A percentile compares a stretch with the other conserved stretches of the same genome.
Evolutionary conservation across 2,888 invertebrate genomes (phyloP).

Genomic region (Maniola hyperantus): DNA sequence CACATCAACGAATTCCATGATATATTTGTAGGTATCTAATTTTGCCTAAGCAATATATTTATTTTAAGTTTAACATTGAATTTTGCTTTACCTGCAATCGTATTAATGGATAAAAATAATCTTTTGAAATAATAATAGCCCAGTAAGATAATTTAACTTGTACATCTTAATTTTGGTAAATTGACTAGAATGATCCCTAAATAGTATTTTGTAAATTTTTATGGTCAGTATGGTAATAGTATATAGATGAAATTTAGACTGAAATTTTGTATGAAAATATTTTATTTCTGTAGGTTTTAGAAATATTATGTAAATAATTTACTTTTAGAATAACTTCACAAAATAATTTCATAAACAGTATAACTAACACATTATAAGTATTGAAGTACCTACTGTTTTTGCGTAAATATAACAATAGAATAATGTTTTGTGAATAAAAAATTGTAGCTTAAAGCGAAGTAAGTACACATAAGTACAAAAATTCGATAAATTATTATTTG

Average conservation of each 20-base stretch:
- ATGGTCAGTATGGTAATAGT: slow-evolving; percentile 3
- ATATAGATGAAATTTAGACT: neutral
- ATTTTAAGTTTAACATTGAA: neutral
- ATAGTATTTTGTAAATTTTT: slow-evolving; percentile 21
- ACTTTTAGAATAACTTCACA: slow-evolving; percentile 23
- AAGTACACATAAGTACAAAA: slow-evolving; percentile 24
- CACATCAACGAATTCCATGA: slow-evolving; percentile 20
- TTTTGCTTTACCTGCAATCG: neutral
- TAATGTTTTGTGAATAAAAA: slow-evolving; percentile 21
- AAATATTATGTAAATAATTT: slow-evolving; percentile 28
- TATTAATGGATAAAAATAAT: neutral
- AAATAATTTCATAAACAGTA: neutral
- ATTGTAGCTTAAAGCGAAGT: slow-evolving; percentile 41
- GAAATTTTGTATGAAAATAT: slow-evolving; percentile 33
- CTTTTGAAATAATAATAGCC: neutral
- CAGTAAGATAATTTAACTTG: slow-evolving; percentile 15
- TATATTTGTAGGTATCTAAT: slow-evolving; percentile 15
- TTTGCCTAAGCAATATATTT: slow-evolving; percentile 10
- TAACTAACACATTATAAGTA: neutral
- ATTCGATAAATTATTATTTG: slow-evolving; percentile 26
- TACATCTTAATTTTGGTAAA: slow-evolving; percentile 30
- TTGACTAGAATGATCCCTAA: slow-evolving; percentile 41
- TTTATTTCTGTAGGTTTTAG: slow-evolving; percentile 31
- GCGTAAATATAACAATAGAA: slow-evolving; percentile 39
- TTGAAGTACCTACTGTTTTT: slow-evolving; percentile 3